Evolutionary conservation across 2,113 vertebrate species (phyloP).

Genomic region (Nyctibius bracteatus): DNA sequence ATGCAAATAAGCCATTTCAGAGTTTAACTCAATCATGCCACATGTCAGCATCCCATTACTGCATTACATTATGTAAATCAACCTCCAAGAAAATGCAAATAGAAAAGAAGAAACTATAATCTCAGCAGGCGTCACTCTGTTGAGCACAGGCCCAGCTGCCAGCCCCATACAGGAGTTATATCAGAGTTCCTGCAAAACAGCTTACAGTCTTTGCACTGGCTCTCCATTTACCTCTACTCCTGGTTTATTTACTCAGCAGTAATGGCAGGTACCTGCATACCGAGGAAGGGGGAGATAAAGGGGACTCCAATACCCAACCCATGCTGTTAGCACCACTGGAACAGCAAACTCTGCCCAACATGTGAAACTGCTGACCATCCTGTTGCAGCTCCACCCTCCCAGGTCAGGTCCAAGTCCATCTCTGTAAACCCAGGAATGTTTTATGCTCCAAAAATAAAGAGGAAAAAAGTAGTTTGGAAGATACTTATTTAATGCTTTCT

Average conservation of each 20-base stretch:
- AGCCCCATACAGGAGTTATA: not conserved
- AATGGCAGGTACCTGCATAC: not conserved
- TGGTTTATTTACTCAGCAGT: not conserved
- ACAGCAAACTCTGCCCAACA: not conserved
- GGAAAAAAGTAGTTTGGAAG: not conserved
- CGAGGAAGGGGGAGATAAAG: not conserved
- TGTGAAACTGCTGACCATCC: not conserved
- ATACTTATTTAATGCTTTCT: not conserved
- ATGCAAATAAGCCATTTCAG: not conserved
- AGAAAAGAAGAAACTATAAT: not conserved
- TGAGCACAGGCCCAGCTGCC: not conserved
- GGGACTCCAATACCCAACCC: not conserved
- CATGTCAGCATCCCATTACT: not conserved
- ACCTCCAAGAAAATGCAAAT: not conserved
- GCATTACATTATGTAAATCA: slow-evolving; percentile 3
- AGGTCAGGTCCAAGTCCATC: not conserved
- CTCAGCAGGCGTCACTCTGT: not conserved
- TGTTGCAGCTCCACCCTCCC: not conserved
- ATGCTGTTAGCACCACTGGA: not conserved
- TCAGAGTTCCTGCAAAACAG: not conserved
- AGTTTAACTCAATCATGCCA: not conserved
- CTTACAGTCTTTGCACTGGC: not conserved
- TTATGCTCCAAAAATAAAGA: not conserved
- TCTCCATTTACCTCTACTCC: not conserved
- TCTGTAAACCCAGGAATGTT: not conserved